phyloP scores from a whole-genome alignment of 2,888 invertebrate genomes.

The Polietes domitor region DNA sequence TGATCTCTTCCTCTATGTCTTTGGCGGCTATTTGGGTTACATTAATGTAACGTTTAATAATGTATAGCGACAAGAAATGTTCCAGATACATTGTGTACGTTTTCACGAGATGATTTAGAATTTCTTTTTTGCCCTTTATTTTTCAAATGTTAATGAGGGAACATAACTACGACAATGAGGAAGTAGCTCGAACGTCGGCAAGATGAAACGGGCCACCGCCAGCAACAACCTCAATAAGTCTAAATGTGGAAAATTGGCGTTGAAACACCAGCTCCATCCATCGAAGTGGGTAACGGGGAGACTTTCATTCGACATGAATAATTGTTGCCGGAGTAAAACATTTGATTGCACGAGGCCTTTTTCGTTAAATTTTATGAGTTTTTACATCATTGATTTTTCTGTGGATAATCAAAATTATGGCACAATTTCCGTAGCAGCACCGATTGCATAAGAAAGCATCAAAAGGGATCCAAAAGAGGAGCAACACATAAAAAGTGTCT shows the following conservation, averaged over 20 bases:
- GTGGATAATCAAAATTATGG: slow-evolving; percentile 39
- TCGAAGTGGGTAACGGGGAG: slow-evolving; percentile 10
- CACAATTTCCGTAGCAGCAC: neutral
- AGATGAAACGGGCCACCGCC: neutral
- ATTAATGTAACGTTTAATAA: slow-evolving; percentile 50
- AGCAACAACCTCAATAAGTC: neutral
- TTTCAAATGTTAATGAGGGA: neutral
- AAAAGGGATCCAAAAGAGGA: neutral
- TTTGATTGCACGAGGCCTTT: neutral
- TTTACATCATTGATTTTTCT: slow-evolving; percentile 48
- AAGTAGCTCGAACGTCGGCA: neutral
- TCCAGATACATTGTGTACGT: slow-evolving; percentile 4
- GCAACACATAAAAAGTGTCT: slow-evolving; percentile 16
- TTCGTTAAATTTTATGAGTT: slow-evolving; percentile 38
- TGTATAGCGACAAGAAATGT: slow-evolving; percentile 18
- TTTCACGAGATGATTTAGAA: slow-evolving; percentile 37
- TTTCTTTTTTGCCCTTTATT: neutral
- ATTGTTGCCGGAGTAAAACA: slow-evolving; percentile 33
- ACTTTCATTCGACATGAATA: slow-evolving; percentile 29
- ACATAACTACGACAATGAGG: neutral
- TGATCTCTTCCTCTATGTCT: slow-evolving; percentile 11
- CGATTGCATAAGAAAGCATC: neutral
- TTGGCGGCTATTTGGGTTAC: slow-evolving; percentile 2
- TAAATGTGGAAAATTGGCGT: slow-evolving; percentile 37
- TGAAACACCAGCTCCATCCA: neutral